Evolutionary conservation across 2,888 invertebrate species (phyloP).

Genomic region (Dioctria rufipes): DNA sequence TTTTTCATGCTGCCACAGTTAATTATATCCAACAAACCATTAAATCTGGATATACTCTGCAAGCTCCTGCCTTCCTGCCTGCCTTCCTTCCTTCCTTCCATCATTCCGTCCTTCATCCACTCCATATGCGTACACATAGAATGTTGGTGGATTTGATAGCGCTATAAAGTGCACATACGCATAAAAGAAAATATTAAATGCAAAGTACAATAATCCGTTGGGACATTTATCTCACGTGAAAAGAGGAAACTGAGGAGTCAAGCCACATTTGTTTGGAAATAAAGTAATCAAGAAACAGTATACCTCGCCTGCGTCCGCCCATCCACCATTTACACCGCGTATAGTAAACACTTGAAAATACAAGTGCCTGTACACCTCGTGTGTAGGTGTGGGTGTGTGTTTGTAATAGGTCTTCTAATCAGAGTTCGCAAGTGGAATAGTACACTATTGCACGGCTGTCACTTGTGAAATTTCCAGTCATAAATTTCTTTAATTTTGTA

Average conservation of each 20-base stretch:
- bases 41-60: neutral
- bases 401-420: conserved; percentile 1
- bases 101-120: no score
- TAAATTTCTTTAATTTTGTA: conserved; percentile 43
- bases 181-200: neutral
- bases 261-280: conserved; percentile 4
- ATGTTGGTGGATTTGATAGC: no score
- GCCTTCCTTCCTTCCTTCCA: no score
- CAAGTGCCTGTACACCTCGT: neutral
- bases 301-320: neutral
- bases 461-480: conserved; percentile 44
- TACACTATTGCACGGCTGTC: conserved; percentile 27
- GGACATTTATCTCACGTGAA: conserved; percentile 26
- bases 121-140: no score
- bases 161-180: neutral
- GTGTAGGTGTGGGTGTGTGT: neutral
- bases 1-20: neutral
- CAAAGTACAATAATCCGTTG: conserved; percentile 9
- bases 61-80: no score
- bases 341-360: no score
- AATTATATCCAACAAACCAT: neutral
- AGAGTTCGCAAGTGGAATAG: neutral
- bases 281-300: conserved; percentile 34
- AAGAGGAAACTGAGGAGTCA: neutral
- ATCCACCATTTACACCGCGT: neutral